These are phyloP conservation scores for Otis tarda DNA, from an alignment of 2,113 vertebrate species.

Conservation along the genomic window DNA sequence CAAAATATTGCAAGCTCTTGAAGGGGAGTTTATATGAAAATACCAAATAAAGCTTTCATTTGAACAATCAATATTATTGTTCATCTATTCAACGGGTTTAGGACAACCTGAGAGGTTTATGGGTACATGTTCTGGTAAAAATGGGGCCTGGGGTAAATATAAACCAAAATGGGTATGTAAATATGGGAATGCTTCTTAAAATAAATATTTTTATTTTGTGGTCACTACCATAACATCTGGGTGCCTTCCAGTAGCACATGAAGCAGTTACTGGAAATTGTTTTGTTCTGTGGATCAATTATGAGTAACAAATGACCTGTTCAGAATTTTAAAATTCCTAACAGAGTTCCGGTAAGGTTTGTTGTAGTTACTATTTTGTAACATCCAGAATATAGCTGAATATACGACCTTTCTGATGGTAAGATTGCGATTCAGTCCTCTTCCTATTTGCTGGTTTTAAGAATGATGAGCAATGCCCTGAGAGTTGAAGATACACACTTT, in stretches of 20 bases:
- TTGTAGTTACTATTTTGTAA: constrained; percentile 70
- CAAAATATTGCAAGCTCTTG: neutral
- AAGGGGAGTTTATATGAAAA: constrained; percentile 6
- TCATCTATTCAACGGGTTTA: neutral
- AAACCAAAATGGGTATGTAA: neutral
- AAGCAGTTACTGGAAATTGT: neutral
- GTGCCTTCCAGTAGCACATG: neutral
- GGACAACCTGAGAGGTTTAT: neutral
- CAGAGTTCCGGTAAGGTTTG: constrained; percentile 47
- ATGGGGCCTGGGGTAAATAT: neutral
- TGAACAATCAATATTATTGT: fast-evolving
- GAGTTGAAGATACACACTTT: neutral
- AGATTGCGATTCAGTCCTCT: neutral
- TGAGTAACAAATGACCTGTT: neutral
- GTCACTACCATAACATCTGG: neutral
- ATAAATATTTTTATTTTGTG: neutral
- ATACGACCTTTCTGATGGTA: neutral
- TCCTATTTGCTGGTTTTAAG: neutral
- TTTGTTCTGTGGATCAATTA: neutral
- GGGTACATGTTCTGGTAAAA: neutral
- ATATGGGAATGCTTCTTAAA: neutral
- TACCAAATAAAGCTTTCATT: constrained; percentile 35
- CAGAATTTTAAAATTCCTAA: constrained; percentile 69
- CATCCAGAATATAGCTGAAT: neutral
- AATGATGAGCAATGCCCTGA: neutral